Conservation (phyloP, 2,888 invertebrate species). For the Ommatoiulus sabulosus region DNA sequence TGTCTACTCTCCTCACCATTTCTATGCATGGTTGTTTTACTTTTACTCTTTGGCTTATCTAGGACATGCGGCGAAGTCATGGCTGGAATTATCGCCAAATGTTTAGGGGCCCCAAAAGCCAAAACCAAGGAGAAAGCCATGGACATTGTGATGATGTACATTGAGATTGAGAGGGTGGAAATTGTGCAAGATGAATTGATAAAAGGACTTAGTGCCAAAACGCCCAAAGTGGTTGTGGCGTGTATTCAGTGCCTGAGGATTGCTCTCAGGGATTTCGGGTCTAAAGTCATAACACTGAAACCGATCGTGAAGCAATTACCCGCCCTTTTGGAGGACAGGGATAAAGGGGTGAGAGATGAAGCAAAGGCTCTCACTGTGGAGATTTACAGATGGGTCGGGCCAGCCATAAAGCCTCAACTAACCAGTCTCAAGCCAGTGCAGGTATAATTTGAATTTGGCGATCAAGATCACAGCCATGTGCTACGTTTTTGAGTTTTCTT, state of each 20-base stretch:
- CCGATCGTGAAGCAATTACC: slow-evolving; percentile 89
- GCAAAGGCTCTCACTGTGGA: slow-evolving; percentile 91
- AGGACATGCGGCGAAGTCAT: slow-evolving; percentile 89
- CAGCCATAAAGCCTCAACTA: slow-evolving; percentile 86
- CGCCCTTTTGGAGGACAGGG: slow-evolving; percentile 86
- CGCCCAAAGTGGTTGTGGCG: slow-evolving; percentile 92
- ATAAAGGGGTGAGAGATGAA: slow-evolving; percentile 92
- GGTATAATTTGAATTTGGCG: slow-evolving; percentile 64
- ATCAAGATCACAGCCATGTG: background rate
- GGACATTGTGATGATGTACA: slow-evolving; percentile 90
- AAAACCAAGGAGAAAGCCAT: slow-evolving; percentile 92
- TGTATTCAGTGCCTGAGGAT: slow-evolving; percentile 81
- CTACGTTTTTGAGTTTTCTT: background rate
- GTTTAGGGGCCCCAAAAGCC: slow-evolving; percentile 89
- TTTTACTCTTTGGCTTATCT: slow-evolving; percentile 58
- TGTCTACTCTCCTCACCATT: too few relatives aligned
- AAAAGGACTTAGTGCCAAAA: slow-evolving; percentile 95
- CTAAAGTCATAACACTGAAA: slow-evolving; percentile 89
- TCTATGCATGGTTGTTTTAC: too few relatives aligned
- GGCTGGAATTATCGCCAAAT: slow-evolving; percentile 88
- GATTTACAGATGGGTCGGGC: slow-evolving; percentile 90
- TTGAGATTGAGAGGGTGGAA: slow-evolving; percentile 96
- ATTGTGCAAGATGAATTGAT: slow-evolving; percentile 88
- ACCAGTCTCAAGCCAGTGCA: slow-evolving; percentile 89
- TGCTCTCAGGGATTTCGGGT: slow-evolving; percentile 89